Evolutionary conservation across 2,888 invertebrate genomes (phyloP).

Genomic region (Mactromeris polynyma): DNA sequence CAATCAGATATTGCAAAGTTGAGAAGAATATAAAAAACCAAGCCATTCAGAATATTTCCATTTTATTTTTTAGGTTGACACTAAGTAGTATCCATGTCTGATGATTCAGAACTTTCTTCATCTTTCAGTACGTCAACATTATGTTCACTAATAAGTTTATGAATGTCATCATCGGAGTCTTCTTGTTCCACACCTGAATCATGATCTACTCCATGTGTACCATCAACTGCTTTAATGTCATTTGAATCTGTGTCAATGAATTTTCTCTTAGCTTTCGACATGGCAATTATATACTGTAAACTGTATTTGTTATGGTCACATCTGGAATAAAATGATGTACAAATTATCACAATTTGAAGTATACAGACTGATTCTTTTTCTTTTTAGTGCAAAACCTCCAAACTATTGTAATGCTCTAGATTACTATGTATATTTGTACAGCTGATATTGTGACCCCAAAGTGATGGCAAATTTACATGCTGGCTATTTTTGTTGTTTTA

Average conservation of each 20-base stretch:
- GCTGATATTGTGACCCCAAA: too few species aligned
- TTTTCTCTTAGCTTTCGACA: conserved; percentile 81
- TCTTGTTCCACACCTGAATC: neutral
- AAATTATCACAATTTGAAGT: neutral
- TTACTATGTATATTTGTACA: too few species aligned
- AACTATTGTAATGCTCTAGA: too few species aligned
- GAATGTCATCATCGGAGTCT: conserved; percentile 14
- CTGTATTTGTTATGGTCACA: conserved; percentile 97
- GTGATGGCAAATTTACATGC: too few species aligned
- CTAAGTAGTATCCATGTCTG: conserved; percentile 32
- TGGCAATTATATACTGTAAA: conserved; percentile 90
- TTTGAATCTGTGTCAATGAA: conserved; percentile 8
- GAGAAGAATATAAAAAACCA: neutral
- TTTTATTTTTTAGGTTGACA: neutral
- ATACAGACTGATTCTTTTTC: too few species aligned
- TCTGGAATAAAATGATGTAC: conserved; percentile 88
- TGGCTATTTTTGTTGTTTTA: too few species aligned
- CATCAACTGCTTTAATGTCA: neutral
- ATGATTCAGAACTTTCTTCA: conserved; percentile 20
- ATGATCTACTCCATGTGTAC: neutral
- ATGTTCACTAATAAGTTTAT: conserved; percentile 11
- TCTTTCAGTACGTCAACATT: neutral
- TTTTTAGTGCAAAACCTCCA: too few species aligned
- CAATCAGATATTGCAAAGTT: too few species aligned
- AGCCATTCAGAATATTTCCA: neutral